phyloP scores from a whole-genome alignment of 1,140 invertebrate genomes.

The Ridgeia piscesae region DNA sequence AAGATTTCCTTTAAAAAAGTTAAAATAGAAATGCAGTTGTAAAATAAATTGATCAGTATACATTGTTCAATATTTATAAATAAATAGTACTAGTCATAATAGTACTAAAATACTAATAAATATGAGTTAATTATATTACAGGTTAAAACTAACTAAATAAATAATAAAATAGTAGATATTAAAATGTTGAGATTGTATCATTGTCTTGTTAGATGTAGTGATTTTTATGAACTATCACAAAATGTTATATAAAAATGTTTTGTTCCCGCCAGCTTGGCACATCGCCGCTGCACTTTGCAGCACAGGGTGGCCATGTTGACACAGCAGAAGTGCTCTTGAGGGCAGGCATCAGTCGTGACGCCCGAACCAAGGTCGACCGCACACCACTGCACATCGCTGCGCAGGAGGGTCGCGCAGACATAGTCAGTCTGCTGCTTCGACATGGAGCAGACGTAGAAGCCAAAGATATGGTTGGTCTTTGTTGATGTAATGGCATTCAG shows the following conservation, averaged over 20 bases:
- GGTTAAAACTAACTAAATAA: too few relatives aligned
- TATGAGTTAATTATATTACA: too few relatives aligned
- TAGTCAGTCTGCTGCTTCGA: constrained; percentile 76
- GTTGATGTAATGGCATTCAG: background rate
- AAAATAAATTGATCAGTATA: background rate
- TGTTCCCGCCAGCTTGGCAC: constrained; percentile 73
- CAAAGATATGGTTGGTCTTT: constrained; percentile 77
- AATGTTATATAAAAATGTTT: background rate
- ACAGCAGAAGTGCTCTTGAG: constrained; percentile 80
- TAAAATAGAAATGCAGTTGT: too few relatives aligned
- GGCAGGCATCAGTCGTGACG: constrained; percentile 83
- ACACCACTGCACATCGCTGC: constrained; percentile 86
- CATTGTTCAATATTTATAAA: background rate
- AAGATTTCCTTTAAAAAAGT: too few relatives aligned
- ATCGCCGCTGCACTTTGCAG: constrained; percentile 83
- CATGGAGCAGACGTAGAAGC: constrained; percentile 76
- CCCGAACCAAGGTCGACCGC: constrained; percentile 87
- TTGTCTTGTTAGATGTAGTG: too few relatives aligned
- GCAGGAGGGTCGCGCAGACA: constrained; percentile 78
- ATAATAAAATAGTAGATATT: too few relatives aligned
- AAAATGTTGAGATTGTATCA: too few relatives aligned
- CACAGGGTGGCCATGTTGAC: constrained; percentile 77
- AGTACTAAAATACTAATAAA: too few relatives aligned
- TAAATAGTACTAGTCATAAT: too few relatives aligned
- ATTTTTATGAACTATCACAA: too few relatives aligned